phyloP scores from a whole-genome alignment of 2,888 invertebrate species.

The Chloroclysta siterata region DNA sequence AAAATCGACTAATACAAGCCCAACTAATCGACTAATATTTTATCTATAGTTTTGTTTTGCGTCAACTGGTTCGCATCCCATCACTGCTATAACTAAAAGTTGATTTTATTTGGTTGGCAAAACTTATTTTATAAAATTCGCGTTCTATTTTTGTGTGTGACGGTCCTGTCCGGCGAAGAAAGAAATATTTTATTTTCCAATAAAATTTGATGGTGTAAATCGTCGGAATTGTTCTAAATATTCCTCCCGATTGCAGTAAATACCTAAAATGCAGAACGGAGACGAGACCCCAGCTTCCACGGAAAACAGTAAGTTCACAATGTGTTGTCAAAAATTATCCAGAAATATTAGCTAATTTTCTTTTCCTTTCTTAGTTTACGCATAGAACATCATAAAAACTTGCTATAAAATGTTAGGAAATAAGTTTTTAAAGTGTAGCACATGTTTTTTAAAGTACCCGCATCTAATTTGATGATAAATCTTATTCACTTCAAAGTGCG shows the following conservation, averaged over 20 bases:
- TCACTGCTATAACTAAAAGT: constrained; percentile 28
- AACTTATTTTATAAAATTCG: constrained; percentile 79
- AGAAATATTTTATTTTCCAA: constrained; percentile 65
- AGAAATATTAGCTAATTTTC: constrained; percentile 63
- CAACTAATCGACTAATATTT: neutral
- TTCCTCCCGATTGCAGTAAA: constrained; percentile 71
- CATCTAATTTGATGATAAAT: constrained; percentile 50
- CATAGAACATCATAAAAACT: constrained; percentile 38
- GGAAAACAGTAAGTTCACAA: constrained; percentile 72
- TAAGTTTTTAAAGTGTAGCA: constrained; percentile 36
- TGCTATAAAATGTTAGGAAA: constrained; percentile 37
- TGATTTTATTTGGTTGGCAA: constrained; percentile 63
- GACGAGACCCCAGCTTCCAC: constrained; percentile 69
- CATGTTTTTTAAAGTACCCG: constrained; percentile 69
- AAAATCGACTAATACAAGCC: no score
- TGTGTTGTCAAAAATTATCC: constrained; percentile 70
- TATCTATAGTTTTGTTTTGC: neutral
- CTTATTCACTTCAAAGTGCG: constrained; percentile 41
- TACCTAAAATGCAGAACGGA: constrained; percentile 80
- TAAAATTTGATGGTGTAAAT: constrained; percentile 73
- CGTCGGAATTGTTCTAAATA: constrained; percentile 59
- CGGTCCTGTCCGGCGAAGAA: constrained; percentile 76
- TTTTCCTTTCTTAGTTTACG: constrained; percentile 61
- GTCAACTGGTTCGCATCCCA: neutral
- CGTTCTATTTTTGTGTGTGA: constrained; percentile 85